Evolutionary conservation across 2,797 vertebrate species (phyloP).

Genomic region (Spinus olivaceus): DNA sequence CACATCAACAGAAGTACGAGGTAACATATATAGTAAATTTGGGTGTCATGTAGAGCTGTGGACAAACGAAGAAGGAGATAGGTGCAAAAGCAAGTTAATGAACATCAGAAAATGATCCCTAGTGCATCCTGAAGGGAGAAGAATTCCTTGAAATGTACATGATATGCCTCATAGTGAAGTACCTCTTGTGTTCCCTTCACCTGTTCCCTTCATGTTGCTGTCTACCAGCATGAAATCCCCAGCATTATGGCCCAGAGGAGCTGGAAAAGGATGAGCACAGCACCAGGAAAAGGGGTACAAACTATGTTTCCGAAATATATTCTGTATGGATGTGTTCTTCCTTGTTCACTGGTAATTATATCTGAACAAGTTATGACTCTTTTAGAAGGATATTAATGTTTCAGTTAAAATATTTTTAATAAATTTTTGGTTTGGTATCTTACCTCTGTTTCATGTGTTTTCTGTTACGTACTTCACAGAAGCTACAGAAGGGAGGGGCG

Average conservation of each 20-base stretch:
- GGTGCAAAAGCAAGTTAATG: accelerated
- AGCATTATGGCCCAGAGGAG: background rate
- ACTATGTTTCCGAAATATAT: background rate
- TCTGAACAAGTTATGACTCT: background rate
- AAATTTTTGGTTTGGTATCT: background rate
- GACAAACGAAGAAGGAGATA: background rate
- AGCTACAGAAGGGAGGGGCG: background rate
- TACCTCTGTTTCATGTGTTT: background rate
- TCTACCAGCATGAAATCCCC: background rate
- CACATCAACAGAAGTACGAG: background rate
- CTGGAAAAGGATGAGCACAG: background rate
- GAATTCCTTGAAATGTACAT: background rate
- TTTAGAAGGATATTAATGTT: background rate
- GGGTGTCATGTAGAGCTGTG: background rate
- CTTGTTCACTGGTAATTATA: background rate
- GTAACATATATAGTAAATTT: background rate
- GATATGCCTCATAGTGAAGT: accelerated
- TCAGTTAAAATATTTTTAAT: background rate
- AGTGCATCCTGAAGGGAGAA: background rate
- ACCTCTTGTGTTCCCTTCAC: accelerated
- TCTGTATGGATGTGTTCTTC: background rate
- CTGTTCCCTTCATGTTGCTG: no score
- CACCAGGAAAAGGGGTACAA: background rate
- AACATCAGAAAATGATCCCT: accelerated
- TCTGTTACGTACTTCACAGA: background rate